phyloP scores from a whole-genome alignment of 2,888 invertebrate genomes.

The Drosophila siamana region DNA sequence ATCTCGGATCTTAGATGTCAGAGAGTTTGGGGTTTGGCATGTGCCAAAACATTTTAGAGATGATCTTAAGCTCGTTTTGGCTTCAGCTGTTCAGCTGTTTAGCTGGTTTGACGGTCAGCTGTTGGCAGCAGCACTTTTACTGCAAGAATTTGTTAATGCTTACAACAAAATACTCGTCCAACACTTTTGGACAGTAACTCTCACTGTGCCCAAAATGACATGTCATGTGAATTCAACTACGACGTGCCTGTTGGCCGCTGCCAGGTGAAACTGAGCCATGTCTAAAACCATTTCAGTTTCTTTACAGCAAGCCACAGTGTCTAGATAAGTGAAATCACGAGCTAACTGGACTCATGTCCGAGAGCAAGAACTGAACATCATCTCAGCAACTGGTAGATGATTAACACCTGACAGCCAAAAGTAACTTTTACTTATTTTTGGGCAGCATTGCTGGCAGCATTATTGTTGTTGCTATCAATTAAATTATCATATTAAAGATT shows the following conservation, averaged over 20 bases:
- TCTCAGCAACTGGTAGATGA: background rate
- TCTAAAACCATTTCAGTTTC: conserved; percentile 41
- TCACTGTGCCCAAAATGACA: conserved; percentile 68
- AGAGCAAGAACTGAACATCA: conserved; percentile 12
- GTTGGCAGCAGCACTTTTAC: conserved; percentile 66
- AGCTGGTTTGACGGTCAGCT: conserved; percentile 12
- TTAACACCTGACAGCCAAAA: background rate
- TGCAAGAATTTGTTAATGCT: conserved; percentile 61
- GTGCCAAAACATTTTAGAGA: conserved; percentile 71
- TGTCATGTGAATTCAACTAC: conserved; percentile 52
- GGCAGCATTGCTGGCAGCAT: background rate
- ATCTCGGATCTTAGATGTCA: conserved; percentile 3
- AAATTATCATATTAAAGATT: no score
- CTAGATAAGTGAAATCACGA: conserved; percentile 57
- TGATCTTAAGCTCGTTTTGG: conserved; percentile 56
- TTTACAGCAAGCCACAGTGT: conserved; percentile 6
- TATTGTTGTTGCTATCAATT: background rate
- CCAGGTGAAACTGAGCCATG: conserved; percentile 65
- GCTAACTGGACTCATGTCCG: conserved; percentile 19
- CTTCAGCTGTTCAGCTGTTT: conserved; percentile 4
- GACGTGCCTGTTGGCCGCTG: conserved; percentile 48
- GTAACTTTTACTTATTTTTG: conserved; percentile 10
- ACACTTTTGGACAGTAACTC: conserved; percentile 53
- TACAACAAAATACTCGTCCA: conserved; percentile 6
- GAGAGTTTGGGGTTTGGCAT: conserved; percentile 46